These are phyloP conservation scores for Aurelia sp. DNA, from an alignment of 30 jellyfish, hydroid and myxozoan genomes.

Conservation along the genomic window DNA sequence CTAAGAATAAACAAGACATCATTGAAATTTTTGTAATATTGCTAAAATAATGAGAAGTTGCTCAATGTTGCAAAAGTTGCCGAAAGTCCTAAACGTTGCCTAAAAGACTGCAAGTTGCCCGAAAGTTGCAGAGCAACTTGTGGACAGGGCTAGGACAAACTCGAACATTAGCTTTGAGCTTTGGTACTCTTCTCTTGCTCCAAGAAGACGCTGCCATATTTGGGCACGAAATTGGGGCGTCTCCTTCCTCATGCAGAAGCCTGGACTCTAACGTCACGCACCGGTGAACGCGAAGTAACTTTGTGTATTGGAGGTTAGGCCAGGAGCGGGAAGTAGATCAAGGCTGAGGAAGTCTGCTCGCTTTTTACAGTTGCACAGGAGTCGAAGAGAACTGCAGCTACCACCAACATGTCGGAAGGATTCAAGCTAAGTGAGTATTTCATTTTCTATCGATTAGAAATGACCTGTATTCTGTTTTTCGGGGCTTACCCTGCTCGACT, in stretches of 20 bases:
- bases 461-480: not conserved
- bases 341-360: not conserved
- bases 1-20: too few relatives aligned
- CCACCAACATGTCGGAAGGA: conserved; percentile 9
- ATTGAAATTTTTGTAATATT: too few relatives aligned
- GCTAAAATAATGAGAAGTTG: too few relatives aligned
- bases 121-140: too few relatives aligned
- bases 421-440: not conserved
- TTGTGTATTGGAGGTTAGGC: not conserved
- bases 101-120: too few relatives aligned
- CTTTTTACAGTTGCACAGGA: not conserved
- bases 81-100: too few relatives aligned
- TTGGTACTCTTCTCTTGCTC: too few relatives aligned
- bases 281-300: too few relatives aligned
- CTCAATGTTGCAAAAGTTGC: too few relatives aligned
- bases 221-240: conserved; percentile 5
- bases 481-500: conserved; percentile 11
- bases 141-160: too few relatives aligned
- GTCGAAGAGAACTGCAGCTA: not conserved
- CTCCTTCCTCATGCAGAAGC: not conserved
- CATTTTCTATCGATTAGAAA: not conserved
- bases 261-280: conserved; percentile 9
- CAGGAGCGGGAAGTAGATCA: not conserved
- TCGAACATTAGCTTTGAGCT: too few relatives aligned
- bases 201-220: not conserved